phyloP scores from a whole-genome alignment of 2,888 invertebrate genomes.

The Gari tellinella region DNA sequence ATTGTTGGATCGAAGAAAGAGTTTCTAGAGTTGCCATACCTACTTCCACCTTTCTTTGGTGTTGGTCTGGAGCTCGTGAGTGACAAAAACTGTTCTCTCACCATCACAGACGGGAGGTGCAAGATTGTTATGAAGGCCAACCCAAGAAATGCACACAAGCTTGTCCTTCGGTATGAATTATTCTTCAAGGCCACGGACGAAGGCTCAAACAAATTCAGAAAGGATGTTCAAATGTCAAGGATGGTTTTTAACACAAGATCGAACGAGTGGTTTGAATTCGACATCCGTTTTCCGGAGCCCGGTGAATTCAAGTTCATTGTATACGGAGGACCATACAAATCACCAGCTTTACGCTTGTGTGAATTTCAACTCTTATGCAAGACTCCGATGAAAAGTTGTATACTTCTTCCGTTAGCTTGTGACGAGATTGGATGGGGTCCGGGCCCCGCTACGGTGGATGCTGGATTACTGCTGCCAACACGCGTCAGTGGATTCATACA shows the following conservation, averaged over 20 bases:
- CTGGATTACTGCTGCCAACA: constrained; percentile 58
- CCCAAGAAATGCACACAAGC: constrained; percentile 44
- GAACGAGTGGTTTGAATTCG: constrained; percentile 46
- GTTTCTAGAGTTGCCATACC: constrained; percentile 52
- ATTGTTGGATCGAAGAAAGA: constrained; percentile 21
- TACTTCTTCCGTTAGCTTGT: constrained; percentile 47
- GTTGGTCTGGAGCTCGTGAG: constrained; percentile 38
- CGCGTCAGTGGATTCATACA: constrained; percentile 49
- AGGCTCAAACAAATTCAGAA: constrained; percentile 6
- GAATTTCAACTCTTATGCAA: constrained; percentile 55
- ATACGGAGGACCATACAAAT: constrained; percentile 55
- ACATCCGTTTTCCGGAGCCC: constrained; percentile 47
- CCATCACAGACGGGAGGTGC: constrained; percentile 30
- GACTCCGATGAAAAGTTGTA: constrained; percentile 17
- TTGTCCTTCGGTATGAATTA: constrained; percentile 55
- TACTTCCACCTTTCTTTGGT: constrained; percentile 57
- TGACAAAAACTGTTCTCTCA: constrained; percentile 31
- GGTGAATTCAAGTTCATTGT: constrained; percentile 56
- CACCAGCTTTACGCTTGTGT: constrained; percentile 43
- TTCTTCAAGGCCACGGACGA: constrained; percentile 36
- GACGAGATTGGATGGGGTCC: constrained; percentile 59
- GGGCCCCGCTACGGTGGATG: constrained; percentile 43
- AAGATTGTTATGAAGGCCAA: constrained; percentile 49
- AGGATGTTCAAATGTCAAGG: constrained; percentile 25
- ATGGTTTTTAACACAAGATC: constrained; percentile 57